phyloP scores from a whole-genome alignment of 2,888 invertebrate species.

The Mimachlamys varia region DNA sequence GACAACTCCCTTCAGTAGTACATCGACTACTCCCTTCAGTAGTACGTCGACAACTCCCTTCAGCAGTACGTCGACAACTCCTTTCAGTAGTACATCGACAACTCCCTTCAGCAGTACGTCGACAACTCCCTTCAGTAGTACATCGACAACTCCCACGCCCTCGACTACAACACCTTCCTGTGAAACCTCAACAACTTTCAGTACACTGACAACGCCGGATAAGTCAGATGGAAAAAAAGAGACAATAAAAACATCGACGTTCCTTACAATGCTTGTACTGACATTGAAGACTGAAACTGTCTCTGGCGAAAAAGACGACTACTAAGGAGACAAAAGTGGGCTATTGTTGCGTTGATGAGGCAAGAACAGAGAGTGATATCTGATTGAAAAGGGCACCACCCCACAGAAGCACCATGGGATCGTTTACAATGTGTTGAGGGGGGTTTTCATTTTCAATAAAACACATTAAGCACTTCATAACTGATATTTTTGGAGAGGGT shows the following conservation, averaged over 20 bases:
- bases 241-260: background rate
- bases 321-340: too few relatives aligned
- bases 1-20: background rate
- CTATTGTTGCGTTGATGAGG: too few relatives aligned
- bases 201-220: background rate
- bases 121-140: background rate
- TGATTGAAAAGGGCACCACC: background rate
- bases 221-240: background rate
- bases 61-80: background rate
- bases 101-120: background rate
- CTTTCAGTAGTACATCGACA: too few relatives aligned
- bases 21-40: background rate
- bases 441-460: background rate
- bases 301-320: background rate
- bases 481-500: background rate
- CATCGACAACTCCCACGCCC: background rate
- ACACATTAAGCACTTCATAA: too few relatives aligned
- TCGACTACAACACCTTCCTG: background rate
- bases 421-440: too few relatives aligned
- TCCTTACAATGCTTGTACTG: background rate
- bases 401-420: background rate
- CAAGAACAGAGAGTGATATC: background rate
- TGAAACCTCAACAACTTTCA: background rate
- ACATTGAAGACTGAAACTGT: background rate
- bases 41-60: background rate